Conservation (phyloP, 2,888 invertebrate species). For the Chrysomela aeneicollis region DNA sequence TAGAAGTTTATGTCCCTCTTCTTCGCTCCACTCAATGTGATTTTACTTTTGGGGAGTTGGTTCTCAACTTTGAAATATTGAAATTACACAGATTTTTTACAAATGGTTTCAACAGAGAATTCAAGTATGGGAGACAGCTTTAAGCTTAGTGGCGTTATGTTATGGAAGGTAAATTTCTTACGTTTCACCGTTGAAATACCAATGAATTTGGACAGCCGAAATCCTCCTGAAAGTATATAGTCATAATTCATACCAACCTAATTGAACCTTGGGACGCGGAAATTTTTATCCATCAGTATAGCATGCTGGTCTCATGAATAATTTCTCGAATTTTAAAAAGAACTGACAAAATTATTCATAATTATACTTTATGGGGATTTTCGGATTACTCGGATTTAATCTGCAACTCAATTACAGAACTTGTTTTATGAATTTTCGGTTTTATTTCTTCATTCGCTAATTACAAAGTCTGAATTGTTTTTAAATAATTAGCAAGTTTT, state of each 20-base stretch:
- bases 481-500: constrained; percentile 54
- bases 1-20: no score
- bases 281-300: neutral
- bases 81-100: no score
- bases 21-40: no score
- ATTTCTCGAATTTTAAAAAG: constrained; percentile 26
- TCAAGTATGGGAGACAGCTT: no score
- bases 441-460: constrained; percentile 53
- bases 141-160: no score
- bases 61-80: no score
- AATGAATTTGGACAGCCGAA: no score
- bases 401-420: constrained; percentile 56
- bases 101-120: no score
- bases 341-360: constrained; percentile 55
- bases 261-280: neutral
- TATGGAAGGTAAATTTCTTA: no score
- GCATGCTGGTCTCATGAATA: constrained; percentile 4
- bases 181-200: no score
- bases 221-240: no score
- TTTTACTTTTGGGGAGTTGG: no score
- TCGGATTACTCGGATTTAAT: constrained; percentile 57
- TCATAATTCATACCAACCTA: neutral
- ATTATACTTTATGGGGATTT: constrained; percentile 56
- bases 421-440: constrained; percentile 54
- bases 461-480: constrained; percentile 54